Conservation (phyloP, 2,797 vertebrate species). For the Centropyge bicolor region DNA sequence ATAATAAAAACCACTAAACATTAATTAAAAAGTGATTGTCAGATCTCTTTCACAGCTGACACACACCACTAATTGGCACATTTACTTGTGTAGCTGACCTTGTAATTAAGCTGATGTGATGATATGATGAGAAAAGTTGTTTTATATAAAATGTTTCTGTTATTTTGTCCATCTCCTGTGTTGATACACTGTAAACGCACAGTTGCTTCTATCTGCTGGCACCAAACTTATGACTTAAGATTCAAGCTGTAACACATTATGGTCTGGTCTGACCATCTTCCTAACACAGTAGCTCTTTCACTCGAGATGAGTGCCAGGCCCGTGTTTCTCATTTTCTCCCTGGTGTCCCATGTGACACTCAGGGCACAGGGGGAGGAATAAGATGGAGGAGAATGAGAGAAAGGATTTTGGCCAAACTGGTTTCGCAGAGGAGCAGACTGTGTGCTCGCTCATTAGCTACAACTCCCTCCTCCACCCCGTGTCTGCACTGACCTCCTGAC, state of each 20-base stretch:
- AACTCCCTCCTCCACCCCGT: slow-evolving; percentile 16
- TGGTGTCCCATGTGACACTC: slow-evolving; percentile 35
- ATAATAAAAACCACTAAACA: slow-evolving; percentile 5
- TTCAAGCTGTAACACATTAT: not conserved
- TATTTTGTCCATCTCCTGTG: slow-evolving; percentile 13
- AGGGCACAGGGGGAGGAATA: not conserved
- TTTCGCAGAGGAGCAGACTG: slow-evolving; percentile 20
- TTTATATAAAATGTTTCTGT: slow-evolving; percentile 21
- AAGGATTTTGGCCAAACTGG: slow-evolving; percentile 4
- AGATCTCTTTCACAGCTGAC: slow-evolving; percentile 49
- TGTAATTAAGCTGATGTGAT: slow-evolving; percentile 49
- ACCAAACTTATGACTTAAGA: not conserved
- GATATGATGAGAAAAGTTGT: slow-evolving; percentile 16
- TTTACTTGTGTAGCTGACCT: slow-evolving; percentile 14
- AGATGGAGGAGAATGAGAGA: slow-evolving; percentile 2
- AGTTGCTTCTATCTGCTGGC: not conserved
- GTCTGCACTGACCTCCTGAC: not conserved
- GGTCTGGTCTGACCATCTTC: slow-evolving; percentile 5
- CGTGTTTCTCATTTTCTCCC: slow-evolving; percentile 71
- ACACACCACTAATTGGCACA: slow-evolving; percentile 45
- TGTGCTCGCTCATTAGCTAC: slow-evolving; percentile 40
- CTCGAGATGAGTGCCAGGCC: slow-evolving; percentile 24
- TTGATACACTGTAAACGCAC: not conserved
- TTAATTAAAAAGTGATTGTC: slow-evolving; percentile 48
- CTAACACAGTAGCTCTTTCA: slow-evolving; percentile 25